Conservation (phyloP, 1,140 invertebrate species). For the Lepidotrigona ventralis region DNA sequence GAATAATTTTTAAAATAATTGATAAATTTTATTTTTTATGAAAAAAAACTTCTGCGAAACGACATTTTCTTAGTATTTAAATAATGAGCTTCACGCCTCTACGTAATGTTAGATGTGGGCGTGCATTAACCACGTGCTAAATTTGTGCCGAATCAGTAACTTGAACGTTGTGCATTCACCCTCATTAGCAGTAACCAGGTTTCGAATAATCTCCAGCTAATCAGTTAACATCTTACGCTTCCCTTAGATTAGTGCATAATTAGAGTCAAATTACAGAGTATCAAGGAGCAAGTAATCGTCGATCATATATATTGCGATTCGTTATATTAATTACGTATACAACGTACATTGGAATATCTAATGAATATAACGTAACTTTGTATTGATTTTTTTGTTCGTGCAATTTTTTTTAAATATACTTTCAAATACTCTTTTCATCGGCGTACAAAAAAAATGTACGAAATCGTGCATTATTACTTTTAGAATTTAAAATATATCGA, state of each 20-base stretch:
- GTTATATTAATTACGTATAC: neutral
- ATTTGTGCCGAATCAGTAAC: constrained; percentile 6
- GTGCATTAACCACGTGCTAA: neutral
- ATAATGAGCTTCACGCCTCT: neutral
- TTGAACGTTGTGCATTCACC: neutral
- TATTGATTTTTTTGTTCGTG: neutral
- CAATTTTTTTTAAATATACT: too few species aligned
- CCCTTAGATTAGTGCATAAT: neutral
- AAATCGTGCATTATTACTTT: too few species aligned
- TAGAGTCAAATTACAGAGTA: neutral
- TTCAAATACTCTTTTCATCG: too few species aligned
- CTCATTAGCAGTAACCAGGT: constrained; percentile 5
- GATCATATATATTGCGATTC: too few species aligned
- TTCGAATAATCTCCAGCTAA: neutral
- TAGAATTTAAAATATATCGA: too few species aligned
- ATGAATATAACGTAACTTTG: neutral
- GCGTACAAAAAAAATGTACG: too few species aligned
- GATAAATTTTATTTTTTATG: too few species aligned
- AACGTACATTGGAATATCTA: neutral
- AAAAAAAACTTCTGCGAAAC: neutral
- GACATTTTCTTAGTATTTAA: neutral
- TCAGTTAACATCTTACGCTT: constrained; percentile 10
- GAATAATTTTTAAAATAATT: too few species aligned
- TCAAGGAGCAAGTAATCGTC: neutral
- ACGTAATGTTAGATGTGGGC: neutral